A percentile compares a stretch with the other conserved stretches of the same genome.
Evolutionary conservation across 2,113 vertebrate genomes (phyloP).

Genomic region (Tyto alba): DNA sequence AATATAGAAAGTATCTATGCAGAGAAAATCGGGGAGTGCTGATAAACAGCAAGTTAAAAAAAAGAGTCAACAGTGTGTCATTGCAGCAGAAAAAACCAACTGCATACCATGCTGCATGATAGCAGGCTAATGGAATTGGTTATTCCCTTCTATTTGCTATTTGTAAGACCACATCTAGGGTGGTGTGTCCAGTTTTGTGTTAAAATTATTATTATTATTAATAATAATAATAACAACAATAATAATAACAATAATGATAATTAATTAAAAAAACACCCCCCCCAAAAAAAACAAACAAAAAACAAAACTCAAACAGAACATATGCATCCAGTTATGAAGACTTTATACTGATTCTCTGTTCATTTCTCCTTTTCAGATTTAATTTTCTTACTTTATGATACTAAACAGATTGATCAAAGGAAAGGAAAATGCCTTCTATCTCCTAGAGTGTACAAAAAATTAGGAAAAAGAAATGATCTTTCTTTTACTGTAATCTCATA

Average conservation of each 20-base stretch:
- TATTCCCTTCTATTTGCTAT: background rate
- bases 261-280: too few species aligned
- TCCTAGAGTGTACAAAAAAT: background rate
- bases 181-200: background rate
- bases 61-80: background rate
- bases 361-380: background rate
- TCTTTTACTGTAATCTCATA: background rate
- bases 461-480: background rate
- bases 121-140: background rate
- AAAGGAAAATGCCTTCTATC: background rate
- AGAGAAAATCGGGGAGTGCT: background rate
- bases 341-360: background rate
- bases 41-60: background rate
- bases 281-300: background rate
- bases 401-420: background rate
- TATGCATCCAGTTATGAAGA: background rate
- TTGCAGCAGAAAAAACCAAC: background rate
- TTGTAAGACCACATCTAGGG: background rate
- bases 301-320: background rate
- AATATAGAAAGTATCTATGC: background rate
- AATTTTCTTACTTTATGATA: background rate
- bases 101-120: background rate
- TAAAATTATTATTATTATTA: too few species aligned
- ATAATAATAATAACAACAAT: too few species aligned
- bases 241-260: too few species aligned